Evolutionary conservation across 2,113 vertebrate species (phyloP), one percentile per base, ranked within the genome.

Genomic region (Sialia sialis): DNA sequence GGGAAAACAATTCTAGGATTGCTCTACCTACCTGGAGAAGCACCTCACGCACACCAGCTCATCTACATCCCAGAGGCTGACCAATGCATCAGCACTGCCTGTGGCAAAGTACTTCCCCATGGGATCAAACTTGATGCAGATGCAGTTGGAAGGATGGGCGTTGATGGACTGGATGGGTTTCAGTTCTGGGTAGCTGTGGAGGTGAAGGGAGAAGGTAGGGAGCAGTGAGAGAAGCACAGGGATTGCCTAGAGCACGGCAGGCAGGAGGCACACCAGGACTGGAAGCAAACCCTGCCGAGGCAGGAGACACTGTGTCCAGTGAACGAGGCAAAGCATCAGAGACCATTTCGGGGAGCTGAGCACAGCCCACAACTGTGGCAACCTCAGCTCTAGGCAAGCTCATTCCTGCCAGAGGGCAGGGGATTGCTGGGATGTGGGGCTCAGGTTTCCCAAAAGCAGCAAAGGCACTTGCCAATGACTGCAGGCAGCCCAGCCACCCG

Each of bases 121-220:
- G 68, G 99, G 99, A 93, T 99, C 99, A 4, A 99, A 99, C 97
- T 99, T 99, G 97, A 99, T 99, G 78, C 99, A 99, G 97, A 99
- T 99, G 96, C 99, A 99, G 97, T 99, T 99, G 72, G 99, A 99
- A 17, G 99, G 99, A 75, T 99, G 99, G 39, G 99, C 99, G 0
- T 99, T 99, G 97, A 99, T 99, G 60, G 99, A 99, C 97, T 99
- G 99, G 87, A 99, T 99, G 34, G 99, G 99, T 95, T 99, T 99
- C 91, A 99, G 98, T 69, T 99, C 99, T 1, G 99, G 99, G 67
- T 99, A 99, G 95, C 99, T 99, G 95, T 17, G 14, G 83, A 91
- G 30, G 75, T 23, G 75, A 5, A 84, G 34, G 69, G 43, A 95
- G 68, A 84, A 59, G 60, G 29, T n/a, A 91, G 73, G 27, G 73